phyloP scores from a whole-genome alignment of 37 sponge, comb jelly and placozoan genomes.

The Bolinopsis microptera region DNA sequence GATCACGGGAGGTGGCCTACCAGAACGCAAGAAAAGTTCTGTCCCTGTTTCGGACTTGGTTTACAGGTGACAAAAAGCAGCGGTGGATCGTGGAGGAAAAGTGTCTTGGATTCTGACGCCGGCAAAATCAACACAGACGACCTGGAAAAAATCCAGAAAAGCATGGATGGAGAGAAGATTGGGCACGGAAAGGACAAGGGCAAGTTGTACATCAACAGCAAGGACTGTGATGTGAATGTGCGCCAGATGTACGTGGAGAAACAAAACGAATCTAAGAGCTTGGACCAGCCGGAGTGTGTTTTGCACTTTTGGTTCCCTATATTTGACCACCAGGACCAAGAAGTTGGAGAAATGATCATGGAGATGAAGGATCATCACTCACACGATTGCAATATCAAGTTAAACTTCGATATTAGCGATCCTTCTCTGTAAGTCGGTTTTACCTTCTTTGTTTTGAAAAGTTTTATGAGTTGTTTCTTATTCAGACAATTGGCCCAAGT shows the following conservation, averaged over 20 bases:
- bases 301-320: conserved; percentile 15
- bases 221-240: not conserved
- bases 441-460: too few relatives aligned
- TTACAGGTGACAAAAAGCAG: conserved; percentile 6
- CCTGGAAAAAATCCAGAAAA: conserved; percentile 56
- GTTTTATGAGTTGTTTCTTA: too few relatives aligned
- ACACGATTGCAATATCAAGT: conserved; percentile 8
- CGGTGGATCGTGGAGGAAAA: conserved; percentile 45
- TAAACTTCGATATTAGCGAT: conserved; percentile 11
- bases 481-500: too few relatives aligned
- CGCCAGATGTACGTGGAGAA: not conserved
- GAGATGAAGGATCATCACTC: conserved; percentile 60
- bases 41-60: not conserved
- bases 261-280: not conserved
- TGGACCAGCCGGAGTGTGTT: conserved; percentile 22
- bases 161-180: conserved; percentile 4
- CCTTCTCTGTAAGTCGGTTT: not conserved
- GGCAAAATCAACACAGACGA: not conserved
- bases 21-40: not conserved
- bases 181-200: conserved; percentile 11
- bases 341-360: conserved; percentile 49
- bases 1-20: not conserved
- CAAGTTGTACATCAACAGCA: not conserved
- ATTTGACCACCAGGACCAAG: not conserved
- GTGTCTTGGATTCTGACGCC: not conserved